Conservation (phyloP, 2,797 vertebrate species). For the Lemur catta region DNA sequence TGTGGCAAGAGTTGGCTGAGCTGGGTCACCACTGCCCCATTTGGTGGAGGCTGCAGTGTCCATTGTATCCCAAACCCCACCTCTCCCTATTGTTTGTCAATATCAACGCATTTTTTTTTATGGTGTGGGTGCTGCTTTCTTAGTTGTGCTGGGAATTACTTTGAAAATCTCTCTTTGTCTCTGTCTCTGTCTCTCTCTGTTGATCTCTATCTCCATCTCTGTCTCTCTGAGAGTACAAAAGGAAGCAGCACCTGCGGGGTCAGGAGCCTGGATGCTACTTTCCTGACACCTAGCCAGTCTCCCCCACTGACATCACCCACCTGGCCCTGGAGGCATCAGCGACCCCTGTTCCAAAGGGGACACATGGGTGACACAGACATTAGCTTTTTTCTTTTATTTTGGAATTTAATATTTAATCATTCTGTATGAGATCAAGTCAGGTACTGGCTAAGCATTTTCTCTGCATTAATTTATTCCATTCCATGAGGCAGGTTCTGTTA, state of each 20-base stretch:
- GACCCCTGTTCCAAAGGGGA: not conserved
- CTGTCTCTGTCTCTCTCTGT: not conserved
- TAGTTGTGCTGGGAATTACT: not conserved
- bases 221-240: not conserved
- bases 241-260: not conserved
- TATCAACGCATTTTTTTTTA: not conserved
- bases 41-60: not conserved
- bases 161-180: not conserved
- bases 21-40: not conserved
- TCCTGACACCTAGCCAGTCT: not conserved
- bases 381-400: not conserved
- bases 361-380: not conserved
- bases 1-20: not conserved
- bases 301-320: too few species aligned
- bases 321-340: not conserved
- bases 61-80: not conserved
- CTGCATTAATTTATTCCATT: conserved; percentile 4
- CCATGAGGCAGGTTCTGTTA: not conserved
- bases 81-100: not conserved
- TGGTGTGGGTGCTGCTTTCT: not conserved
- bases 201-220: not conserved
- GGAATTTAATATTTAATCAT: not conserved
- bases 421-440: not conserved
- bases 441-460: not conserved
- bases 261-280: not conserved